Base-by-base conservation (phyloP, 2,113 vertebrate species). In the Chlorodrepanis virens region DNA sequence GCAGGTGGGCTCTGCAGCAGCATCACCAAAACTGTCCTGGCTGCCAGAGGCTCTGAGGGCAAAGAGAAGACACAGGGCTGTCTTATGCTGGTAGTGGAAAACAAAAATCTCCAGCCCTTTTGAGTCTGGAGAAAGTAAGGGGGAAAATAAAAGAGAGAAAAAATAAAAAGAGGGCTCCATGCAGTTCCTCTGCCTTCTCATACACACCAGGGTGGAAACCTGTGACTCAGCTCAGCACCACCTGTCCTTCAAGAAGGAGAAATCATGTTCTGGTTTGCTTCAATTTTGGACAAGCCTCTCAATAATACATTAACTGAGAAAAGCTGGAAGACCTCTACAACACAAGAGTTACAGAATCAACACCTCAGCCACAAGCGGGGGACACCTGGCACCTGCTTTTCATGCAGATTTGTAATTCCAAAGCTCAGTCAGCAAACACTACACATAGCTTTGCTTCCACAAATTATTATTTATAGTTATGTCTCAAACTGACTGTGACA, bases 401-500 rank as follows among this genome's bases (percentile, higher is more conserved):
- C 18, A 1, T 17, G 22, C 16, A 82, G 74, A 69, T 54, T 28
- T 10, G 1, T 25, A 65, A 88, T 37, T 44, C 42, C 71, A 57
- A 71, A 78, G 49, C 61, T 82, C 72, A 42, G 54, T 67, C 87
- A 91, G 54, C 76, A 79, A 88, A 93, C 75, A 64, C 39, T 50
- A 39, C 59, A 63, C 65, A 57, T 57, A 31, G 60, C 50, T 83
- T 79, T 44, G 57, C 91, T 95, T 78, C 71, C 68, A 54, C 44
- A 65, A 75, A 49, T 39, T 19, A 86, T 65, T 72, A 65, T 25
- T 65, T 78, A 88, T 8, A 80, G 54, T 17, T 85, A 33, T 83
- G 44, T 75, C 69, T 87, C 84, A 67, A 92, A 81, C 19, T 47
- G 76, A 60, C 69, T 54, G 27, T 39, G 56, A 37, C 60, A 71